Conservation (phyloP, 2,797 vertebrate genomes). For the Coccyzus lansbergi region DNA sequence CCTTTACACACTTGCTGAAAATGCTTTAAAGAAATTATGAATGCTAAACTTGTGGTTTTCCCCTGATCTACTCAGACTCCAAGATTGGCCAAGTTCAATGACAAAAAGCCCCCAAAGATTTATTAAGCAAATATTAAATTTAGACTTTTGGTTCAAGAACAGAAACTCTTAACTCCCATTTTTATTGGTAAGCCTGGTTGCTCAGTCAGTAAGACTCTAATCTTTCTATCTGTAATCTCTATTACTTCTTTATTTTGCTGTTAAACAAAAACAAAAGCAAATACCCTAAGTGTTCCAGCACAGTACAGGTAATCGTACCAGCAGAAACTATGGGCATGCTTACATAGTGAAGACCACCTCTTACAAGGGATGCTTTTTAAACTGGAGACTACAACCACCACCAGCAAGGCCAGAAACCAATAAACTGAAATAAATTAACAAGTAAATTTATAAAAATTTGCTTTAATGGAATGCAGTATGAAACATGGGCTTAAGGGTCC, state of each 20-base stretch:
- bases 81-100: not conserved
- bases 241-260: not conserved
- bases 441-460: not conserved
- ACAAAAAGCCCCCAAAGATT: not conserved
- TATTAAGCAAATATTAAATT: not conserved
- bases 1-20: not conserved
- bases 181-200: not conserved
- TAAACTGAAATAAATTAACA: not conserved
- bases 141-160: not conserved
- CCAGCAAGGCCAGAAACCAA: not conserved
- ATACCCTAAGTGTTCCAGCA: not conserved
- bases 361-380: not conserved
- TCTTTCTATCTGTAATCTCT: not conserved
- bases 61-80: not conserved
- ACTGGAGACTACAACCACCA: not conserved
- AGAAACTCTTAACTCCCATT: not conserved
- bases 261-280: not conserved
- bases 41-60: not conserved
- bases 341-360: not conserved
- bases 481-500: not conserved
- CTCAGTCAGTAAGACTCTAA: not conserved
- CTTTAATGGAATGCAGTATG: not conserved
- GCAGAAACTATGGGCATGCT: not conserved
- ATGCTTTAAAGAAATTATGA: not conserved
- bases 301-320: not conserved